Conservation (phyloP, 2,113 vertebrate genomes). For the Plecturocebus donacophilus region DNA sequence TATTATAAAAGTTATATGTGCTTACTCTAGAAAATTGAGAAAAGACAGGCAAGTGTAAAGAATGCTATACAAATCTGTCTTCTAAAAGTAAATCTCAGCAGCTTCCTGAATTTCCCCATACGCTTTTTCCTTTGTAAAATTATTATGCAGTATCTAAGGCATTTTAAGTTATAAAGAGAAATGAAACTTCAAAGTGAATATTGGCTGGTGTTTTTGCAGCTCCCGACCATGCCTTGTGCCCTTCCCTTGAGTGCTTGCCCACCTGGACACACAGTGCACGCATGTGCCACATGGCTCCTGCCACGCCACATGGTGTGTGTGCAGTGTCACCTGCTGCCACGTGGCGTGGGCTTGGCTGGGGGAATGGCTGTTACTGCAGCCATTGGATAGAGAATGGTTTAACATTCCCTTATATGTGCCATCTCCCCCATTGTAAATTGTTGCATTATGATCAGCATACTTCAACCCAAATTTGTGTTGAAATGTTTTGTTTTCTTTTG, state of each 20-base stretch:
- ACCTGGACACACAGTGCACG: not conserved
- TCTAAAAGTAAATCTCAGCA: rapidly evolving
- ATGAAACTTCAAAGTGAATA: not conserved
- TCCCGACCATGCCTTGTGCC: not conserved
- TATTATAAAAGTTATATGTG: not conserved
- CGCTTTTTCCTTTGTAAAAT: not conserved
- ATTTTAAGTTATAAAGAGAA: not conserved
- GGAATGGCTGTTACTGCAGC: no score
- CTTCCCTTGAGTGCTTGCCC: not conserved
- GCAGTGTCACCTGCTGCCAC: not conserved
- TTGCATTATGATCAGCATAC: rapidly evolving
- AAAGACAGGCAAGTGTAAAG: not conserved
- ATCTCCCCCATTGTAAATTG: rapidly evolving
- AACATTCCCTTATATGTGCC: rapidly evolving
- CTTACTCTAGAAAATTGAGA: not conserved
- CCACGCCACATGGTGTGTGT: no score
- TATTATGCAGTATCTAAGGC: rapidly evolving
- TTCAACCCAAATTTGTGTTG: not conserved
- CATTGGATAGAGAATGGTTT: rapidly evolving
- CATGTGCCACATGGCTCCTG: no score
- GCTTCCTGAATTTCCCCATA: rapidly evolving
- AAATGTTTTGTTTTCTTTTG: no score
- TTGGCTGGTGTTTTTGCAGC: not conserved
- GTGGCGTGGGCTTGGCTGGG: not conserved
- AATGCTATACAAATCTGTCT: rapidly evolving